Conservation (phyloP, 2,113 vertebrate species). For the Amphiprion ocellaris region DNA sequence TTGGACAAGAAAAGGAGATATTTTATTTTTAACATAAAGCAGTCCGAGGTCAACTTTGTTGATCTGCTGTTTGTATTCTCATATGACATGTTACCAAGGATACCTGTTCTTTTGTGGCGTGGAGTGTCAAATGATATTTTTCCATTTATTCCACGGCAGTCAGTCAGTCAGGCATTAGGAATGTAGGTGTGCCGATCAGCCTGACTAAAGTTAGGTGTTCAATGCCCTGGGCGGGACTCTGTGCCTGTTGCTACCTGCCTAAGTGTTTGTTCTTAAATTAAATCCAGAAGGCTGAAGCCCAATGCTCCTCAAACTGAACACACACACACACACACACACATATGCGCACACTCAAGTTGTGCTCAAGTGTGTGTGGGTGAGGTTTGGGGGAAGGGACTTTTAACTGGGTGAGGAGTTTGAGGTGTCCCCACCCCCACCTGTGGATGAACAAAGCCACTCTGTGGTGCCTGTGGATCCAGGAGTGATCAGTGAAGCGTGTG, state of each 20-base stretch:
- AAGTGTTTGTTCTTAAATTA: conserved; percentile 71
- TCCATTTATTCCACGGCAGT: conserved; percentile 52
- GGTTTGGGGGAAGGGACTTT: conserved; percentile 18
- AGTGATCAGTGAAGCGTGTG: conserved; percentile 57
- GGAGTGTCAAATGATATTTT: conserved; percentile 46
- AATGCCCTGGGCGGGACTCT: conserved; percentile 73
- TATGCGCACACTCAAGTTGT: neutral
- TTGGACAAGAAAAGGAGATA: conserved; percentile 19
- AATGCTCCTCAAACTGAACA: conserved; percentile 28
- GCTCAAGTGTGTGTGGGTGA: neutral
- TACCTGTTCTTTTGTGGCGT: conserved; percentile 40
- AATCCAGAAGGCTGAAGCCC: conserved; percentile 55
- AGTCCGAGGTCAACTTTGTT: conserved; percentile 32
- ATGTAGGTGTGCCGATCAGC: conserved; percentile 81
- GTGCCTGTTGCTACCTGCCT: conserved; percentile 79
- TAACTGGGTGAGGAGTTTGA: conserved; percentile 32
- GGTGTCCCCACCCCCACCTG: conserved; percentile 70
- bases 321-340: conserved; percentile 31
- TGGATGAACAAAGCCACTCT: conserved; percentile 73
- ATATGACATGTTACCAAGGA: conserved; percentile 62
- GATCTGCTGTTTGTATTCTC: conserved; percentile 61
- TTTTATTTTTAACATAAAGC: conserved; percentile 19
- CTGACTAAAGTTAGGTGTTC: conserved; percentile 61
- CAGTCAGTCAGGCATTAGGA: conserved; percentile 78
- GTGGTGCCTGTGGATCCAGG: conserved; percentile 45